These are phyloP conservation scores for Phaonia tiefii DNA, from an alignment of 2,888 invertebrate genomes.

Conservation along the genomic window DNA sequence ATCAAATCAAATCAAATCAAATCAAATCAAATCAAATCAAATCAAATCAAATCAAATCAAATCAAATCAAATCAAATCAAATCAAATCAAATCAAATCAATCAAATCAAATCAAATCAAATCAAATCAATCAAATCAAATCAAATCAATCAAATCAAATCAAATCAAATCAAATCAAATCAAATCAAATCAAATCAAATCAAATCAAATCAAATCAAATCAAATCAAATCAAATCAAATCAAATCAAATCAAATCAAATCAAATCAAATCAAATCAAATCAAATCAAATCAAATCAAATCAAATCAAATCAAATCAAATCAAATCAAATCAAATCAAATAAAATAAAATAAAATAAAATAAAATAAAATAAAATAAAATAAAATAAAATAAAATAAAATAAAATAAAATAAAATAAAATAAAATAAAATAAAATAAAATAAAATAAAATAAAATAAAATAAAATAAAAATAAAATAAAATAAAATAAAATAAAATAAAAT, in stretches of 20 bases:
- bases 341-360: no score
- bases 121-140: no score
- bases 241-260: slow-evolving; percentile 16
- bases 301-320: slow-evolving; percentile 16
- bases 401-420: neutral
- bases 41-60: no score
- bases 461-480: slow-evolving; percentile 1
- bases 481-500: slow-evolving; percentile 1
- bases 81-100: no score
- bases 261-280: slow-evolving; percentile 16
- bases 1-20: no score
- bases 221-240: slow-evolving; percentile 16
- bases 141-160: no score
- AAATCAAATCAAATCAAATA: slow-evolving; percentile 16
- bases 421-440: neutral
- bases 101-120: no score
- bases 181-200: slow-evolving; percentile 16
- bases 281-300: slow-evolving; percentile 16
- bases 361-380: slow-evolving; percentile 1
- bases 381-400: slow-evolving; percentile 1
- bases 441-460: slow-evolving; percentile 5
- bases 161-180: slow-evolving; percentile 16
- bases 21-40: no score
- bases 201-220: slow-evolving; percentile 16
- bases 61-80: neutral